A percentile compares a stretch with the other conserved stretches of the same genome.
Evolutionary conservation across 2,888 invertebrate genomes (phyloP).

Genomic region (Conistra vaccinii): DNA sequence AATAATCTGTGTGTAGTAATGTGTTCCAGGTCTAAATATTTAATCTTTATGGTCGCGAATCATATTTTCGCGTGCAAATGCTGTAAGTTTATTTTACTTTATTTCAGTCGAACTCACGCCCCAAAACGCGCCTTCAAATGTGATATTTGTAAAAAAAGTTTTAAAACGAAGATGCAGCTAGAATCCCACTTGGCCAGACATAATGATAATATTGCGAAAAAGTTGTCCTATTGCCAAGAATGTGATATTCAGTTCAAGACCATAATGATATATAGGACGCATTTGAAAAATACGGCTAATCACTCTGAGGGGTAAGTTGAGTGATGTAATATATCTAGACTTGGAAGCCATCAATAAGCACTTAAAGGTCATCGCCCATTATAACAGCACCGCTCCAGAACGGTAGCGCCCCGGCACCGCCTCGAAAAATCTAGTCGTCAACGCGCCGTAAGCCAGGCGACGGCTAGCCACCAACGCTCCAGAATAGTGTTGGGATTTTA

Average conservation of each 20-base stretch:
- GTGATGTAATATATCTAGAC: neutral
- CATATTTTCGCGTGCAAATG: no score
- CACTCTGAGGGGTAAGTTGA: slow-evolving; percentile 14
- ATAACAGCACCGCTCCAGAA: no score
- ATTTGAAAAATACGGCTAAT: slow-evolving; percentile 11
- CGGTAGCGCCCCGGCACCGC: no score
- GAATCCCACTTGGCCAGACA: slow-evolving; percentile 15
- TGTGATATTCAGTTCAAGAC: slow-evolving; percentile 17
- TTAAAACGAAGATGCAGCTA: neutral
- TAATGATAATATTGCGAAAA: neutral
- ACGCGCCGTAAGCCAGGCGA: no score
- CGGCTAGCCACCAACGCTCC: no score
- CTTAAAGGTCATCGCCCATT: no score
- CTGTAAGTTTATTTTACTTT: neutral
- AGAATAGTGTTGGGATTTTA: no score
- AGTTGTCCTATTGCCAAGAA: neutral
- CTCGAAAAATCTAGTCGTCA: no score
- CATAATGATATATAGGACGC: neutral
- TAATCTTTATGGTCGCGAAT: no score
- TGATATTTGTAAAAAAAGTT: slow-evolving; percentile 23
- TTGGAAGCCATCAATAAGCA: no score
- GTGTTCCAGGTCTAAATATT: no score
- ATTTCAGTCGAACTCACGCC: slow-evolving; percentile 4
- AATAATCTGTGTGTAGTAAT: no score
- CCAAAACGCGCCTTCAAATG: slow-evolving; percentile 10